Conservation (phyloP, 2,113 vertebrate genomes). For the Lampris incognitus region DNA sequence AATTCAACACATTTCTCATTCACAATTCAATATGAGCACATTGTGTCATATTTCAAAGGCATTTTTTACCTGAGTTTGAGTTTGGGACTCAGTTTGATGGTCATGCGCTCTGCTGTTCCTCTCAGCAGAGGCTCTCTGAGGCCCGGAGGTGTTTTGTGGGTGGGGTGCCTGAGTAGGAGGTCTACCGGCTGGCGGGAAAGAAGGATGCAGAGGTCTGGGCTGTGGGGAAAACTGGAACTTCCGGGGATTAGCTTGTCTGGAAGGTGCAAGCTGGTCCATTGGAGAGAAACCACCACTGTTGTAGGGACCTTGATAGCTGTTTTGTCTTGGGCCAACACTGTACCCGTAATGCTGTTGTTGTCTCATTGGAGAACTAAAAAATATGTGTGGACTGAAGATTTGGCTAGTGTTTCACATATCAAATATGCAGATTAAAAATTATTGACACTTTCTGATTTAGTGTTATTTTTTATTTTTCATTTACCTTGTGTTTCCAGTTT, state of each 20-base stretch:
- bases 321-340: conserved; percentile 33
- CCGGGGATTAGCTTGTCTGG: conserved; percentile 35
- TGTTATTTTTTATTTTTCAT: not conserved
- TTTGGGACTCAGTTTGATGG: conserved; percentile 12
- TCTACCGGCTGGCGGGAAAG: conserved; percentile 24
- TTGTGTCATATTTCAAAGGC: too few relatives aligned
- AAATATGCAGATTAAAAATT: not conserved
- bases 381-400: not conserved
- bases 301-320: conserved; percentile 37
- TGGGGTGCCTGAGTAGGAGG: conserved; percentile 24
- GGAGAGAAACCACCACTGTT: conserved; percentile 42
- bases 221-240: conserved; percentile 50
- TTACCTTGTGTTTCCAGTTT: conserved; percentile 68
- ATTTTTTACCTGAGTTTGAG: conserved; percentile 48
- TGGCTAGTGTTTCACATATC: not conserved
- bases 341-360: conserved; percentile 55
- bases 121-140: conserved; percentile 23
- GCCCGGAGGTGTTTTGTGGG: conserved; percentile 45
- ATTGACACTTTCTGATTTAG: not conserved
- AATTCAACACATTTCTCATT: not conserved
- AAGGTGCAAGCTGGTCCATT: conserved; percentile 55
- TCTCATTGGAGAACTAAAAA: conserved; percentile 63
- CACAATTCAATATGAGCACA: too few relatives aligned
- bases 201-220: conserved; percentile 30
- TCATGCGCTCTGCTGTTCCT: conserved; percentile 33